Percentiles rank a stretch among this genome's conserved stretches.
phyloP scores from a whole-genome alignment of 2,888 invertebrate genomes.

The Eutolmus rufibarbis region DNA sequence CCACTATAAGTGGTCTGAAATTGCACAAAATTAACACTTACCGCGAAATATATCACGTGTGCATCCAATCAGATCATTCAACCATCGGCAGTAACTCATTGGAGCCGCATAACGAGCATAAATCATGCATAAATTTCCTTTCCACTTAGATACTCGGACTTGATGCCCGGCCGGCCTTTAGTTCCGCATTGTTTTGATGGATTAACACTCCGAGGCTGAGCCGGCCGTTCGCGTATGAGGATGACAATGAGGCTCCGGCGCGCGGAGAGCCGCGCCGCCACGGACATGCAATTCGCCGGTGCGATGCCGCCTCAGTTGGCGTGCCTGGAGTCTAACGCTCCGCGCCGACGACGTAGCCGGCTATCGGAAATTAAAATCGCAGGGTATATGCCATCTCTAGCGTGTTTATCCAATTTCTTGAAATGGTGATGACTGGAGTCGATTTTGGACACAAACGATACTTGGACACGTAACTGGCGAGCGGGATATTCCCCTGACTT shows the following conservation, averaged over 20 bases:
- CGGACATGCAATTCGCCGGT: not conserved
- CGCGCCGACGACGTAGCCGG: not conserved
- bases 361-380: conserved; percentile 33
- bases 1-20: conserved; percentile 22
- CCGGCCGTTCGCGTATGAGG: not conserved
- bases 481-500: not conserved
- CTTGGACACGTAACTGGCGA: not conserved
- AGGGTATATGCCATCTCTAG: conserved; percentile 1
- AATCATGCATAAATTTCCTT: conserved; percentile 37
- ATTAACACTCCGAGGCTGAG: conserved; percentile 22
- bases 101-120: conserved; percentile 35
- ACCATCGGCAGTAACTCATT: conserved; percentile 28
- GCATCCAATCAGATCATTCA: conserved; percentile 37
- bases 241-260: not conserved
- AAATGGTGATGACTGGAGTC: conserved; percentile 34
- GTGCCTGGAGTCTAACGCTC: not conserved
- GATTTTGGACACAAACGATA: conserved; percentile 30
- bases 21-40: conserved; percentile 39
- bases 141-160: conserved; percentile 18
- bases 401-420: conserved; percentile 20
- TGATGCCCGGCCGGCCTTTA: conserved; percentile 15
- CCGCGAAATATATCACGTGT: conserved; percentile 39
- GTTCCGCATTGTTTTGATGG: conserved; percentile 40
- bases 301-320: not conserved
- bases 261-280: not conserved